Percentiles rank a stretch among this genome's conserved stretches.
These are phyloP conservation scores for Gila orcuttii DNA, from an alignment of 2,113 vertebrate species.

Conservation along the genomic window DNA sequence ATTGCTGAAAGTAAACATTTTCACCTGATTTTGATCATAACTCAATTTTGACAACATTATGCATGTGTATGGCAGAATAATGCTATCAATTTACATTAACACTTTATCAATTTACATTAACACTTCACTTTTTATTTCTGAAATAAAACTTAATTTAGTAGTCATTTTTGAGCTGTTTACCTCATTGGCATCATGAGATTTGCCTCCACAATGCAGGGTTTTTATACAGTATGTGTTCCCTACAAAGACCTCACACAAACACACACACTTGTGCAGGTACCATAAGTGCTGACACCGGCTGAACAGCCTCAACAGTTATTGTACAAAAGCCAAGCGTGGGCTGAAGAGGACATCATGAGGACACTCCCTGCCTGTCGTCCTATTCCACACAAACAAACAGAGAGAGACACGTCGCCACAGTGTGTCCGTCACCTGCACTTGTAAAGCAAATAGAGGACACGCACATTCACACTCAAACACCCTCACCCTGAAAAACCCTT, in stretches of 20 bases:
- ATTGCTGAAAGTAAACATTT: no score
- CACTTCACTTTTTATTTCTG: not conserved
- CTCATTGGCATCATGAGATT: not conserved
- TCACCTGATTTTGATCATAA: no score
- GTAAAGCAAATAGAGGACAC: slow-evolving; percentile 5
- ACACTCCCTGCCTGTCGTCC: not conserved
- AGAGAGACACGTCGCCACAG: not conserved
- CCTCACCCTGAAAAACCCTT: not conserved
- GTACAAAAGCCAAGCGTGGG: slow-evolving; percentile 49
- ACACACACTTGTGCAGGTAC: slow-evolving; percentile 5
- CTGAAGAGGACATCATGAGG: slow-evolving; percentile 38
- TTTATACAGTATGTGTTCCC: not conserved
- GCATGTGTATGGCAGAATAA: not conserved
- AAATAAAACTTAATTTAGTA: not conserved
- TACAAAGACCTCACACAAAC: slow-evolving; percentile 22
- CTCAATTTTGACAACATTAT: not conserved
- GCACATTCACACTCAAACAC: slow-evolving; percentile 33
- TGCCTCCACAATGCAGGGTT: not conserved
- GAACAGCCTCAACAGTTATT: slow-evolving; percentile 15
- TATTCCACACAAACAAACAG: slow-evolving; percentile 2
- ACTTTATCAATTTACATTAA: not conserved
- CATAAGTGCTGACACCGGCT: slow-evolving; percentile 40
- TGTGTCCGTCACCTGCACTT: slow-evolving; percentile 14
- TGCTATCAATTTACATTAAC: not conserved
- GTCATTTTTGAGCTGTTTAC: not conserved